phyloP scores from a whole-genome alignment of 2,113 vertebrate species.

The Arenaria interpres region DNA sequence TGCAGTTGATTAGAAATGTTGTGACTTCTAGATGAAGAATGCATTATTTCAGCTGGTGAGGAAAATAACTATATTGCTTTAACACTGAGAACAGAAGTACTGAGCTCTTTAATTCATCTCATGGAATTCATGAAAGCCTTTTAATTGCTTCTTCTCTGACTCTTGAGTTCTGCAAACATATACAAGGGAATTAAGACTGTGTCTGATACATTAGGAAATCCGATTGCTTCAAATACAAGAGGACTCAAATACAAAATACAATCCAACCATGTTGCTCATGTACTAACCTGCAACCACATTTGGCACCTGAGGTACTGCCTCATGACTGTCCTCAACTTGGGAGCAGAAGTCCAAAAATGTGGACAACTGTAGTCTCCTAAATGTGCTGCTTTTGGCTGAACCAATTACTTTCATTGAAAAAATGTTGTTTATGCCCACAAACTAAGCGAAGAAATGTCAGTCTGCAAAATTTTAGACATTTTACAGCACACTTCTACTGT shows the following conservation, averaged over 20 bases:
- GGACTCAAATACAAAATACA: background rate
- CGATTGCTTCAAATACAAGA: background rate
- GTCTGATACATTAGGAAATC: background rate
- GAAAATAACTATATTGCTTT: conserved; percentile 22
- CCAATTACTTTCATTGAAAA: background rate
- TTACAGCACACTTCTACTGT: background rate
- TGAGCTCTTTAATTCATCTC: conserved; percentile 14
- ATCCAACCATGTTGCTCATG: background rate
- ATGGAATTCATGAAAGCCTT: conserved; percentile 26
- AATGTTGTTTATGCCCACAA: background rate
- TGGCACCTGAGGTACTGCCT: background rate
- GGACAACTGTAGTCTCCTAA: background rate
- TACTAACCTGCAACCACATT: background rate
- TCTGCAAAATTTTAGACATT: background rate
- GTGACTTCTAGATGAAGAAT: conserved; percentile 24
- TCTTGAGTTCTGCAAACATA: background rate
- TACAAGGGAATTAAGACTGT: background rate
- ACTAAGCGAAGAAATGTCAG: background rate
- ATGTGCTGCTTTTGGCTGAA: background rate
- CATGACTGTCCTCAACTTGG: background rate
- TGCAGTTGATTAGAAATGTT: conserved; percentile 37
- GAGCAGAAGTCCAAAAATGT: background rate
- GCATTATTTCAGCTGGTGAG: conserved; percentile 6
- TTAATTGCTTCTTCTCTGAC: conserved; percentile 11
- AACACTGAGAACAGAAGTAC: background rate